Base-by-base conservation (phyloP, 2,888 invertebrate species). In the Ochropleura leucogaster region DNA sequence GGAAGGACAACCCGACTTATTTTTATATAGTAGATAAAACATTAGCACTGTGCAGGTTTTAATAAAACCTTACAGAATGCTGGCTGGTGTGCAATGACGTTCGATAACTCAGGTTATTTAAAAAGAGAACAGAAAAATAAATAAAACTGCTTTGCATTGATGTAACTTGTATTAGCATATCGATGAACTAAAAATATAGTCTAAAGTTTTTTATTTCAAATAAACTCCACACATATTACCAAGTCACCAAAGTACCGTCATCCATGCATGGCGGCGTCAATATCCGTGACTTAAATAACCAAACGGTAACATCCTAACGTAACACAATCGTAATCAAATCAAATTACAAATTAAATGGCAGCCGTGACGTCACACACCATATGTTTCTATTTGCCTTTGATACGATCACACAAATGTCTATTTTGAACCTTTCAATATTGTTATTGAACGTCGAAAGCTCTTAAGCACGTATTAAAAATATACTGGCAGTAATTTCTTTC, bases 241-340 rank as follows among this genome's bases (percentile, higher is more conserved):
- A 30, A 30, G 30, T 30, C 30, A 30, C 30, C 30, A 30, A 2
- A 30, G 30, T 57, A 1, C 20, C 18, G 67, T 60, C 16, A 60
- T 0, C 40, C 44, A 84, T 62, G 76, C 72, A 44, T 72, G 69
- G 62, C 69, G 60, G 60, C 51, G 53, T 62, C 60, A 70, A 10
- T 49, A 59, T 55, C 42, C 47, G 1, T n/a, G 7, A 53, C 75
- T 53, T 65, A 63, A 72, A 20, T 55, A 40, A 57, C n/a, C 42
- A 70, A 74, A 70, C 53, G 44, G 67, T 76, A 49, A 69, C 74
- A 79, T 85, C 71, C 60, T 63, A 49, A 73, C 53, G 64, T 68
- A 70, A 85, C 47, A 67, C 68, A 82, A 80, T 74, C 46, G 79
- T 79, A 83, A 87, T 86, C 85, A 86, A 86, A 86, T 86, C 71